These are phyloP conservation scores for Pogonocherus hispidulus DNA, from an alignment of 2,888 invertebrate genomes.

Conservation along the genomic window DNA sequence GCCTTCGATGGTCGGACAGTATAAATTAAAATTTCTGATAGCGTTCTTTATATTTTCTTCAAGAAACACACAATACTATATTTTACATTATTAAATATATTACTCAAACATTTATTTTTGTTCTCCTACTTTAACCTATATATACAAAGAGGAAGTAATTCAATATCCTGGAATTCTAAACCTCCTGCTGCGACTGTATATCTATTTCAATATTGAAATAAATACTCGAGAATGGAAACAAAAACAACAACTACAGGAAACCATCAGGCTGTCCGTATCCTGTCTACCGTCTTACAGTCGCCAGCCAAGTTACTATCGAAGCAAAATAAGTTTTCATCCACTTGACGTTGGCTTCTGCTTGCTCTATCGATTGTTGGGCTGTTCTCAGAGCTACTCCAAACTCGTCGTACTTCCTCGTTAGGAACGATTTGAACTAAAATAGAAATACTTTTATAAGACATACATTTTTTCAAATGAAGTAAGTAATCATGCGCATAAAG, in stretches of 20 bases:
- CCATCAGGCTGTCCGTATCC: not conserved
- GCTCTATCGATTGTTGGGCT: constrained; percentile 85
- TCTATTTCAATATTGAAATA: not conserved
- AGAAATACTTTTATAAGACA: constrained; percentile 12
- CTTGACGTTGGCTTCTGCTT: constrained; percentile 83
- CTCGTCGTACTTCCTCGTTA: constrained; percentile 75
- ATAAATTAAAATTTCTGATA: too few species aligned
- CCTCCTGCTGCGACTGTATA: not conserved
- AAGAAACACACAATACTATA: too few species aligned
- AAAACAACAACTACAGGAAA: not conserved
- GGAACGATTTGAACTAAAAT: constrained; percentile 79
- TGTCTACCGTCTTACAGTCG: not conserved
- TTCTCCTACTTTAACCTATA: not conserved
- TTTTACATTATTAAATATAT: too few species aligned
- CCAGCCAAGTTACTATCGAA: constrained; percentile 82
- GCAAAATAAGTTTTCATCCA: constrained; percentile 87
- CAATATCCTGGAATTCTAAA: not conserved
- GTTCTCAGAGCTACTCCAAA: constrained; percentile 77
- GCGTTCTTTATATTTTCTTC: too few species aligned
- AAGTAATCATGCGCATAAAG: too few species aligned
- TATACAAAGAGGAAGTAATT: not conserved
- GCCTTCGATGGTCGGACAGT: too few species aligned
- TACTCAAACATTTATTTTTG: too few species aligned
- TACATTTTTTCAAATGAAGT: not conserved
- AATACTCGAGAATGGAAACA: not conserved